Evolutionary conservation across 1,140 invertebrate species (phyloP).

Genomic region (Drosophila mauritiana): DNA sequence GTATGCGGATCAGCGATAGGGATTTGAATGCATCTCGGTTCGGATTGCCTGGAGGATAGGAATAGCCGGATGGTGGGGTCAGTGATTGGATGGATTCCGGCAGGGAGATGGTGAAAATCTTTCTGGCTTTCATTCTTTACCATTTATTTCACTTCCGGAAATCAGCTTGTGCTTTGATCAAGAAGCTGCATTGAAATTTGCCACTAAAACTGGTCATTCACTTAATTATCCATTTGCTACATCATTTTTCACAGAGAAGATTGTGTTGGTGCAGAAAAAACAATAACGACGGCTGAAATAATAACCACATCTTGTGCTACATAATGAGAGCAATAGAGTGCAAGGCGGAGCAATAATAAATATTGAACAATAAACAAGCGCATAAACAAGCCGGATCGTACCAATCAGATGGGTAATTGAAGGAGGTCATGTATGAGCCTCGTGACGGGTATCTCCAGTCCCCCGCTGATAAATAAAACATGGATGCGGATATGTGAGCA

Average conservation of each 20-base stretch:
- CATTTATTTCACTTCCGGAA: constrained; percentile 13
- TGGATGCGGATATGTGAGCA: constrained; percentile 51
- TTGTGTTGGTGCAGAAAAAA: background rate
- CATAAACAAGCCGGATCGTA: constrained; percentile 38
- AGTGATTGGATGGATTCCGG: constrained; percentile 40
- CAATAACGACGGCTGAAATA: constrained; percentile 24
- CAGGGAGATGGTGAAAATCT: constrained; percentile 26
- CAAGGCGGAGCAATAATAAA: constrained; percentile 18
- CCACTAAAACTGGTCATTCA: background rate
- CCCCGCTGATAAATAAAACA: constrained; percentile 71
- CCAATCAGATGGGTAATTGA: constrained; percentile 61
- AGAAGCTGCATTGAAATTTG: background rate
- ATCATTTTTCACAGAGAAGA: no score
- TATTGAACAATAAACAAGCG: constrained; percentile 53
- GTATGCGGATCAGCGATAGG: constrained; percentile 56
- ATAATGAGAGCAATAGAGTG: constrained; percentile 5
- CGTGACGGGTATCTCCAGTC: constrained; percentile 8
- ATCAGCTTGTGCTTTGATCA: background rate
- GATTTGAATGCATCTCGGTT: constrained; percentile 56
- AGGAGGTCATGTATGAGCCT: constrained; percentile 34
- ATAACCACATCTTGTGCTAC: constrained; percentile 8
- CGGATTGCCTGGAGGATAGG: constrained; percentile 24
- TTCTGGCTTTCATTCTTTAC: constrained; percentile 5
- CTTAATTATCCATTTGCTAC: background rate
- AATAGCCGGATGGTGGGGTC: constrained; percentile 6